Evolutionary conservation across 1,140 invertebrate species (phyloP).

Genomic region (Ladona fulva): DNA sequence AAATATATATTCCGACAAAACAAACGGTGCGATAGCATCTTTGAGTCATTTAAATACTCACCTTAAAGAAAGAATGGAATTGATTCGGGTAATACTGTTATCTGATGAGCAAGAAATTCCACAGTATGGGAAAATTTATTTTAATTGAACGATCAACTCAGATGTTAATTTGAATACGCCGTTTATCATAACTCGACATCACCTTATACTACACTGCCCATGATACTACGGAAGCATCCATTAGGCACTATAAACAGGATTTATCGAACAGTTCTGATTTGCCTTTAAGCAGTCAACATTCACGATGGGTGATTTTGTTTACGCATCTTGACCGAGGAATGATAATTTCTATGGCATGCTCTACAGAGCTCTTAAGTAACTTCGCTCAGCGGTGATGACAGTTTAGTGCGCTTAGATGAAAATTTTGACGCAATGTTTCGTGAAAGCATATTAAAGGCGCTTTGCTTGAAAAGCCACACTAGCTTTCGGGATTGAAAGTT

Average conservation of each 20-base stretch:
- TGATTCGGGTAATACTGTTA: background rate
- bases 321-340: background rate
- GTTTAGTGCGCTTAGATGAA: no score
- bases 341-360: background rate
- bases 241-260: background rate
- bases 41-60: background rate
- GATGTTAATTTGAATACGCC: background rate
- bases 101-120: background rate
- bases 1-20: background rate
- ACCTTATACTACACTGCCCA: background rate
- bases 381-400: no score
- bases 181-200: background rate
- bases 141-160: background rate
- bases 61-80: background rate
- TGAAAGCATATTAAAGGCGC: no score
- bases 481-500: no score
- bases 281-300: background rate
- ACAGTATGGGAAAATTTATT: background rate
- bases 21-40: background rate
- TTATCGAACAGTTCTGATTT: background rate
- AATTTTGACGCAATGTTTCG: no score
- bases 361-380: no score
- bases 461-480: no score
- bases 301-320: background rate
- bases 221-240: background rate